phyloP scores from a whole-genome alignment of 2,113 vertebrate species.

The Odocoileus hemionus region DNA sequence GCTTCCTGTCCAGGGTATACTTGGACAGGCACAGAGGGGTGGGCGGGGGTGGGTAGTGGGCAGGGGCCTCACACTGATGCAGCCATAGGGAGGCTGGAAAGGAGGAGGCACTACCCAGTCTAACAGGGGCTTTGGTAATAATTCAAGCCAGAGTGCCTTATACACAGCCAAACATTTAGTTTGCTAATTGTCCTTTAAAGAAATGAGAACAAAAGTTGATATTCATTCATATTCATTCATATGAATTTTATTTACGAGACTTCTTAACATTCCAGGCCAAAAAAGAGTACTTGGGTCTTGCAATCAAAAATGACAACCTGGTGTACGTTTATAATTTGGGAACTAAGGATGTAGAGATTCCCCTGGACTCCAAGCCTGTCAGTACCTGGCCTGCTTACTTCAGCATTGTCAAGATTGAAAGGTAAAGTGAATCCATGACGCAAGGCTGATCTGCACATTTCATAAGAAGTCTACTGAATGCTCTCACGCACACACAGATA shows the following conservation, averaged over 20 bases:
- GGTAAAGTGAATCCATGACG: conserved; percentile 79
- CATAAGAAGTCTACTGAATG: background rate
- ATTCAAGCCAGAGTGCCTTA: background rate
- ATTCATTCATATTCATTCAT: background rate
- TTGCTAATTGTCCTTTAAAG: background rate
- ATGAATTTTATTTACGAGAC: background rate
- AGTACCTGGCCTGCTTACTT: conserved; percentile 96
- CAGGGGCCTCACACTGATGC: too few species aligned
- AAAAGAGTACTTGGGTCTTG: conserved; percentile 95
- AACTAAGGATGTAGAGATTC: conserved; percentile 91
- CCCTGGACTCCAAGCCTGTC: conserved; percentile 93
- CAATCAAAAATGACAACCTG: conserved; percentile 96
- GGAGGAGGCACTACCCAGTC: background rate
- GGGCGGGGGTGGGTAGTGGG: background rate
- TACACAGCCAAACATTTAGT: background rate
- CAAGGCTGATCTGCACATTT: background rate
- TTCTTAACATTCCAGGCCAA: conserved; percentile 82
- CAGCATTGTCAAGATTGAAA: conserved; percentile 95
- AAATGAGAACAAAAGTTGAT: background rate
- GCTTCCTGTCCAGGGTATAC: background rate
- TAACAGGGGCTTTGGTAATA: background rate
- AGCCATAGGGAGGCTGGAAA: background rate
- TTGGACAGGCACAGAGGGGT: background rate
- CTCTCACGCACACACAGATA: too few species aligned
- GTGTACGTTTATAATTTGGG: conserved; percentile 95